phyloP scores from a whole-genome alignment of 2,888 invertebrate species.

The Chymomyza fuscimana region DNA sequence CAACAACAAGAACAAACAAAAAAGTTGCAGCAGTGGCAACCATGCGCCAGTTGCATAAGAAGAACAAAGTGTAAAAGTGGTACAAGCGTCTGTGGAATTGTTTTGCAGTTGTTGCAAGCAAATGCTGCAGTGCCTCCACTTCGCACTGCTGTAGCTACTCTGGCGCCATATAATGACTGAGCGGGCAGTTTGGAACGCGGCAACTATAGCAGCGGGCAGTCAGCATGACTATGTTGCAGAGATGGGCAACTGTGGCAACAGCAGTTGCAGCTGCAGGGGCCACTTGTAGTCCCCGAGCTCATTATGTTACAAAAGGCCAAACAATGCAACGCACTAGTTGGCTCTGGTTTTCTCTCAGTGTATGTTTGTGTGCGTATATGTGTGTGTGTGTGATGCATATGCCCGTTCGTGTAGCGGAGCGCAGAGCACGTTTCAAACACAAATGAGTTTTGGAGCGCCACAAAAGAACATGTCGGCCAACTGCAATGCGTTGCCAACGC shows the following conservation, averaged over 20 bases:
- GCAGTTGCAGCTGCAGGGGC: constrained; percentile 54
- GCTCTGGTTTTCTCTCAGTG: not conserved
- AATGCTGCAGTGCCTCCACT: constrained; percentile 7
- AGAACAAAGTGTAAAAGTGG: constrained; percentile 74
- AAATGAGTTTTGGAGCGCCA: constrained; percentile 64
- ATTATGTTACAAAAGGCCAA: constrained; percentile 75
- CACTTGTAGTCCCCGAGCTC: constrained; percentile 76
- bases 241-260: constrained; percentile 34
- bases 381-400: not conserved
- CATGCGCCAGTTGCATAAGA: constrained; percentile 47
- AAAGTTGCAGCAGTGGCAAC: constrained; percentile 19
- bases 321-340: constrained; percentile 60
- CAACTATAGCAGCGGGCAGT: constrained; percentile 29
- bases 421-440: constrained; percentile 21
- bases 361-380: not conserved
- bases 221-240: constrained; percentile 28
- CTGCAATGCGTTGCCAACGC: constrained; percentile 57
- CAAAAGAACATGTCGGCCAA: constrained; percentile 62
- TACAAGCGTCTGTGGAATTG: constrained; percentile 74
- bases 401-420: constrained; percentile 13
- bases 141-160: not conserved
- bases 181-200: no score
- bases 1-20: constrained; percentile 28
- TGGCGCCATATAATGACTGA: not conserved
- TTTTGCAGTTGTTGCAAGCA: constrained; percentile 50